phyloP scores from a whole-genome alignment of 2,888 invertebrate species.

The Polyploca ridens region DNA sequence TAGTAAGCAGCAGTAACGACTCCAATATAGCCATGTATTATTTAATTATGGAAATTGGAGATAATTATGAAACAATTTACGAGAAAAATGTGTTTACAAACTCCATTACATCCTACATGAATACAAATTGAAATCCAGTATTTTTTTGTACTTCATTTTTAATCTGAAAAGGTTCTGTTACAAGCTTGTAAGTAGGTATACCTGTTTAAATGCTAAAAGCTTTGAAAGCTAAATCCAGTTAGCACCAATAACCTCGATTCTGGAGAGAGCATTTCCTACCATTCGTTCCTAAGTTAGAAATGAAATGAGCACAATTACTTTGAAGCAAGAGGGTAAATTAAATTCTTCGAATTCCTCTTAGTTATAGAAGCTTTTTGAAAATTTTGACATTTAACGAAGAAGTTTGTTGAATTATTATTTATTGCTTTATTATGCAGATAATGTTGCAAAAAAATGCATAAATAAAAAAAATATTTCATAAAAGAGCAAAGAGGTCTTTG shows the following conservation, averaged over 20 bases:
- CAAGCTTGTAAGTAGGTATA: not conserved
- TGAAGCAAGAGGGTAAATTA: not conserved
- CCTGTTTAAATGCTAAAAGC: conserved; percentile 1
- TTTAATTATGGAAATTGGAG: no score
- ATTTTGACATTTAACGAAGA: no score
- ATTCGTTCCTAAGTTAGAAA: not conserved
- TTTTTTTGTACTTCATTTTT: not conserved
- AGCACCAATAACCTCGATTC: not conserved
- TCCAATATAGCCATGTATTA: no score
- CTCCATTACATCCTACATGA: no score
- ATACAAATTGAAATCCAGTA: no score
- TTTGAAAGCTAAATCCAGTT: not conserved
- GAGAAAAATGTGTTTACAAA: no score
- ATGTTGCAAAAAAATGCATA: no score
- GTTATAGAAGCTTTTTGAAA: not conserved
- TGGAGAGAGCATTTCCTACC: not conserved
- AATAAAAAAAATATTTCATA: not conserved
- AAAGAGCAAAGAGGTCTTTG: not conserved
- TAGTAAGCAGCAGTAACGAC: not conserved
- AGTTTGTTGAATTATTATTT: no score
- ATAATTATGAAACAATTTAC: no score
- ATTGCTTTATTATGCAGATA: no score
- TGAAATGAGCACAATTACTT: not conserved
- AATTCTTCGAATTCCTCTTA: not conserved
- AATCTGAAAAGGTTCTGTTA: not conserved